These are phyloP conservation scores for Xestia sexstrigata DNA, from an alignment of 2,888 invertebrate genomes.

Conservation along the genomic window DNA sequence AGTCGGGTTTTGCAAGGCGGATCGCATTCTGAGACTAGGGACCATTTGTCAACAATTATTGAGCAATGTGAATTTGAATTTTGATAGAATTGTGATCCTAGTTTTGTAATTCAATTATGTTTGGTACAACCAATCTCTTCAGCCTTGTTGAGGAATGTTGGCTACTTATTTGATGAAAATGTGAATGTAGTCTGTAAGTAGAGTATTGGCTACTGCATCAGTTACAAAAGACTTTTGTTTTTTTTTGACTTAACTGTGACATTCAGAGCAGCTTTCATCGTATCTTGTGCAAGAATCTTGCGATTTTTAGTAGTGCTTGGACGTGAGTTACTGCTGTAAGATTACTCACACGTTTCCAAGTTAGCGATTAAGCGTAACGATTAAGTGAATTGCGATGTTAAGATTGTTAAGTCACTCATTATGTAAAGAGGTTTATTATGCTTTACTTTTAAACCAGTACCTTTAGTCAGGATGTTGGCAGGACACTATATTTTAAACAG, in stretches of 20 bases:
- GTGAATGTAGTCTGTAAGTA: constrained; percentile 62
- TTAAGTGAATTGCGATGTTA: constrained; percentile 60
- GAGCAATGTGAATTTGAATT: constrained; percentile 75
- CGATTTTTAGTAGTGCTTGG: constrained; percentile 46
- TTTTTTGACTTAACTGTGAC: constrained; percentile 16
- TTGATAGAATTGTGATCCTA: constrained; percentile 69
- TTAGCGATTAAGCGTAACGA: constrained; percentile 61
- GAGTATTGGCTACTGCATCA: constrained; percentile 29
- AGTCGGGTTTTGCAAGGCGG: constrained; percentile 82
- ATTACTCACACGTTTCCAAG: constrained; percentile 52
- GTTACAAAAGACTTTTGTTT: constrained; percentile 38
- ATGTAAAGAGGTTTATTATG: constrained; percentile 63
- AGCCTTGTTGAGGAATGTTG: constrained; percentile 68
- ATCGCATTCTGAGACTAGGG: constrained; percentile 80
- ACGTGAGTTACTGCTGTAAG: constrained; percentile 40
- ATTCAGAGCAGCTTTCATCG: constrained; percentile 46
- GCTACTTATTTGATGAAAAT: constrained; percentile 60
- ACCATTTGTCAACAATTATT: constrained; percentile 85
- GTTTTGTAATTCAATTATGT: constrained; percentile 71
- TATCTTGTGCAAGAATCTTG: constrained; percentile 46
- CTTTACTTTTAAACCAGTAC: constrained; percentile 23
- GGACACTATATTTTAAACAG: constrained; percentile 11
- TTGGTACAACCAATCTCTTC: constrained; percentile 68
- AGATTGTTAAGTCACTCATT: constrained; percentile 62
- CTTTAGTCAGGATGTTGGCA: constrained; percentile 24